phyloP scores from a whole-genome alignment of 2,113 vertebrate species.

The Tragulus kanchil region DNA sequence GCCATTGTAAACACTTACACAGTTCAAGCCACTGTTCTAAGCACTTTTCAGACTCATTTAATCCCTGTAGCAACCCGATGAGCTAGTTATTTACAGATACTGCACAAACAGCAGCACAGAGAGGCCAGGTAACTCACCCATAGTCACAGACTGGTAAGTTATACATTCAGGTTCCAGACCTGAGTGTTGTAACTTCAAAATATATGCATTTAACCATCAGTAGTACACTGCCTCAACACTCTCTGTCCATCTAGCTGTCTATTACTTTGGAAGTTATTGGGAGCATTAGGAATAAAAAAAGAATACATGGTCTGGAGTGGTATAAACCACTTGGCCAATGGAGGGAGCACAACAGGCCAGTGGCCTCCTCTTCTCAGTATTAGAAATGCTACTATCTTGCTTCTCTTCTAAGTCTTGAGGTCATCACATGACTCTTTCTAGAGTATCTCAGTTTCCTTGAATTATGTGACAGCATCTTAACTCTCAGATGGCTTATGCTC shows the following conservation, averaged over 20 bases:
- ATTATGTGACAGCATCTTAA: slow-evolving; percentile 57
- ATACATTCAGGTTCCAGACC: not conserved
- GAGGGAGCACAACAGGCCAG: not conserved
- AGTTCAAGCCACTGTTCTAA: not conserved
- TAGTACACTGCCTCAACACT: not conserved
- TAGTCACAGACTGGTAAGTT: not conserved
- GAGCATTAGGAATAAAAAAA: not conserved
- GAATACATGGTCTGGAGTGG: not conserved
- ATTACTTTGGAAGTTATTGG: slow-evolving; percentile 25
- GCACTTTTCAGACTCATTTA: not conserved
- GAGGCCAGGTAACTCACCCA: not conserved
- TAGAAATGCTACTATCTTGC: not conserved
- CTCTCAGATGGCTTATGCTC: not conserved
- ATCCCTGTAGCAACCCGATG: not conserved
- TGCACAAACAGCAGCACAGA: not conserved
- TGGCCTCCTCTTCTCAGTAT: not conserved
- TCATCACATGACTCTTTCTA: slow-evolving; percentile 54
- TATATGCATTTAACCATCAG: not conserved
- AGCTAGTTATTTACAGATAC: not conserved
- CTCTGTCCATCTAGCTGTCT: not conserved
- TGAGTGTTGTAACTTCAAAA: not conserved
- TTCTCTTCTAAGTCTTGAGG: slow-evolving; percentile 56
- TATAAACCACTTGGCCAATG: not conserved
- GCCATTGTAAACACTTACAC: not conserved
- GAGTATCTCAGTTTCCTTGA: slow-evolving; percentile 23